These are phyloP conservation scores for Luperina testacea DNA, from an alignment of 2,888 invertebrate species.

Conservation along the genomic window DNA sequence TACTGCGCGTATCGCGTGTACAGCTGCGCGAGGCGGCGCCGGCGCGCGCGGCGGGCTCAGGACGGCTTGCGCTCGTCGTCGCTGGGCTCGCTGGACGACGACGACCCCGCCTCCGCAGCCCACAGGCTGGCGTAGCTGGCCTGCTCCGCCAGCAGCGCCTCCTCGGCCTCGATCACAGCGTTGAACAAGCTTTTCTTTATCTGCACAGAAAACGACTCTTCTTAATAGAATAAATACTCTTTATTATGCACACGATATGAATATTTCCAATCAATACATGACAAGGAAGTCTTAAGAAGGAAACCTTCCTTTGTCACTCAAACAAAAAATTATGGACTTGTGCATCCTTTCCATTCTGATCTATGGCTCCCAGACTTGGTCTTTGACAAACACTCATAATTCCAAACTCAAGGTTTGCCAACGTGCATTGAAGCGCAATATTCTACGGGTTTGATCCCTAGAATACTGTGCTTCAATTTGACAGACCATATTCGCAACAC, in stretches of 20 bases:
- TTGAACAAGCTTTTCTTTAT: conserved; percentile 83
- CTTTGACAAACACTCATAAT: too few relatives aligned
- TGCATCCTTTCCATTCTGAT: neutral
- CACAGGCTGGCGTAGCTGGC: conserved; percentile 84
- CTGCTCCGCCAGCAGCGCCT: conserved; percentile 84
- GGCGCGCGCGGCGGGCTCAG: conserved; percentile 68
- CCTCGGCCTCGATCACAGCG: conserved; percentile 84
- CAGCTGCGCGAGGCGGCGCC: conserved; percentile 34
- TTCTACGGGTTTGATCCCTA: too few relatives aligned
- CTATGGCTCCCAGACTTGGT: too few relatives aligned
- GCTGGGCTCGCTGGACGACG: conserved; percentile 76
- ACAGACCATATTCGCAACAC: too few relatives aligned
- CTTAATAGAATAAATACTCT: neutral
- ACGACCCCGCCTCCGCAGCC: conserved; percentile 77
- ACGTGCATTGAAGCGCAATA: too few relatives aligned
- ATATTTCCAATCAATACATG: too few relatives aligned
- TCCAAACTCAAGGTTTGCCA: too few relatives aligned
- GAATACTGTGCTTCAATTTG: too few relatives aligned
- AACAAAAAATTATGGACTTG: neutral
- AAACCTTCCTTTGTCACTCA: too few relatives aligned
- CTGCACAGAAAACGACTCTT: conserved; percentile 24
- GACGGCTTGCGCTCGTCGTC: conserved; percentile 74
- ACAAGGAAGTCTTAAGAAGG: too few relatives aligned
- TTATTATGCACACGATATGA: neutral
- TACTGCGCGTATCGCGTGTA: conserved; percentile 27